Percentiles rank a stretch among this genome's conserved stretches.
phyloP scores from a whole-genome alignment of 1,140 invertebrate genomes.

The Cotesia chilonis region DNA sequence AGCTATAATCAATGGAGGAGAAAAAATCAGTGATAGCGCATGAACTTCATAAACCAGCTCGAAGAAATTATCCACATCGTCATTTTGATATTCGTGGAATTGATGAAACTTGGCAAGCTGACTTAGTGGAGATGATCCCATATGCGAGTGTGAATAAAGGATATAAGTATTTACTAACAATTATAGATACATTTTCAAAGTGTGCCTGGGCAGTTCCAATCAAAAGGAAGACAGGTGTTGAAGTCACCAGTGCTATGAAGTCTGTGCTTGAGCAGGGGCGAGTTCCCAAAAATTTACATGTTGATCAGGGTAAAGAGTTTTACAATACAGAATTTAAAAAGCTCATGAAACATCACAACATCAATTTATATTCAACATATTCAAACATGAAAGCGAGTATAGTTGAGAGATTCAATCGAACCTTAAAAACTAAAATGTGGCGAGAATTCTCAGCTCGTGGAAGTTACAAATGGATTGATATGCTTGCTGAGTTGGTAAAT shows the following conservation, averaged over 20 bases:
- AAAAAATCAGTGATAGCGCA: not conserved
- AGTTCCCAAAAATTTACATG: slow-evolving; percentile 32
- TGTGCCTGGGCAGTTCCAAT: slow-evolving; percentile 34
- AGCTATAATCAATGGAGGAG: not conserved
- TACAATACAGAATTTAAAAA: slow-evolving; percentile 17
- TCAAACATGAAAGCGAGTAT: slow-evolving; percentile 1
- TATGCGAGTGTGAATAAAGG: slow-evolving; percentile 24
- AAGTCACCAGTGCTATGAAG: slow-evolving; percentile 10
- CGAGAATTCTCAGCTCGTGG: not conserved
- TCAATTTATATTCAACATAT: slow-evolving; percentile 9
- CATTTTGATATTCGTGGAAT: slow-evolving; percentile 17
- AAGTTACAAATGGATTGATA: slow-evolving; percentile 14
- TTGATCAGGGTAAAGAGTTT: slow-evolving; percentile 30
- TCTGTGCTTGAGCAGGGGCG: slow-evolving; percentile 10
- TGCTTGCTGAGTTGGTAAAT: not conserved
- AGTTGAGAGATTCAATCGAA: not conserved
- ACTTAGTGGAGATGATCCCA: slow-evolving; percentile 18
- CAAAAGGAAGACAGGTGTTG: slow-evolving; percentile 17
- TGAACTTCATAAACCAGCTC: not conserved
- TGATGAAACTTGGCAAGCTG: slow-evolving; percentile 9
- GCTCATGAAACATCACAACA: not conserved
- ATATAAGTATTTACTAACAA: slow-evolving; percentile 34
- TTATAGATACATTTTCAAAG: slow-evolving; percentile 37
- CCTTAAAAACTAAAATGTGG: slow-evolving; percentile 14
- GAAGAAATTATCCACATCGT: not conserved